These are phyloP conservation scores for Metridium senile DNA, from an alignment of 92 coral and sea anemone species.

Conservation along the genomic window DNA sequence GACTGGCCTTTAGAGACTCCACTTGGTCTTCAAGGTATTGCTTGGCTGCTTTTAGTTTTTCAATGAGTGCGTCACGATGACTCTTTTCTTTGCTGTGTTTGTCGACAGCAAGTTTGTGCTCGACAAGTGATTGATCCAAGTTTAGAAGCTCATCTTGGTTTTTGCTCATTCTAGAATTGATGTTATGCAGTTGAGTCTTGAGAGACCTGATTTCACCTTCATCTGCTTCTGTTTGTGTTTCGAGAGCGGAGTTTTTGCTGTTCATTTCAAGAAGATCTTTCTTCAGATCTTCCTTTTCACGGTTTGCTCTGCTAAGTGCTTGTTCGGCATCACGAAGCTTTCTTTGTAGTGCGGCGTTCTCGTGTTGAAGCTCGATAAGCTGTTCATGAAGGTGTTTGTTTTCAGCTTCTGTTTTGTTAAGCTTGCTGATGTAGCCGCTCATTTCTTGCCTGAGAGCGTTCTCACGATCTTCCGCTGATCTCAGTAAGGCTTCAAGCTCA, in stretches of 20 bases:
- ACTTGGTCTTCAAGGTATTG: conserved; percentile 68
- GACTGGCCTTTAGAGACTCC: conserved; percentile 56
- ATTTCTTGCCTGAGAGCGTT: conserved; percentile 67
- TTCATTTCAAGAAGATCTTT: conserved; percentile 58
- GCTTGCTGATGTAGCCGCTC: conserved; percentile 38
- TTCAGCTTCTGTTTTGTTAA: conserved; percentile 54
- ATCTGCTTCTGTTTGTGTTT: conserved; percentile 53
- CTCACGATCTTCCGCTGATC: conserved; percentile 73
- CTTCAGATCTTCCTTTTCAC: conserved; percentile 70
- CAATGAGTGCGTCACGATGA: conserved; percentile 48
- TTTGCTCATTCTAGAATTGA: conserved; percentile 52
- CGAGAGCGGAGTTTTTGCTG: conserved; percentile 52
- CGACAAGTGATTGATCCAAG: conserved; percentile 78
- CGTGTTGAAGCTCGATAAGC: conserved; percentile 61
- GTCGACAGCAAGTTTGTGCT: conserved; percentile 61
- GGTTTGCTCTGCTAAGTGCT: conserved; percentile 53
- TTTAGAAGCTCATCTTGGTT: conserved; percentile 67
- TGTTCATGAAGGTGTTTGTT: conserved; percentile 59
- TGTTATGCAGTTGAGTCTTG: conserved; percentile 63
- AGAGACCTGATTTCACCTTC: conserved; percentile 62
- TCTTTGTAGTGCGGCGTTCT: conserved; percentile 55
- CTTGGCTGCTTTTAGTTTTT: conserved; percentile 62
- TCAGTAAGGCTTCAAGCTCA: conserved; percentile 69
- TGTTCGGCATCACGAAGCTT: conserved; percentile 67
- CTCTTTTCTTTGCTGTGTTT: conserved; percentile 62